Base-by-base conservation (phyloP, 53 echinoderm and acorn worm species). In the Hippasteria phrygiana region DNA sequence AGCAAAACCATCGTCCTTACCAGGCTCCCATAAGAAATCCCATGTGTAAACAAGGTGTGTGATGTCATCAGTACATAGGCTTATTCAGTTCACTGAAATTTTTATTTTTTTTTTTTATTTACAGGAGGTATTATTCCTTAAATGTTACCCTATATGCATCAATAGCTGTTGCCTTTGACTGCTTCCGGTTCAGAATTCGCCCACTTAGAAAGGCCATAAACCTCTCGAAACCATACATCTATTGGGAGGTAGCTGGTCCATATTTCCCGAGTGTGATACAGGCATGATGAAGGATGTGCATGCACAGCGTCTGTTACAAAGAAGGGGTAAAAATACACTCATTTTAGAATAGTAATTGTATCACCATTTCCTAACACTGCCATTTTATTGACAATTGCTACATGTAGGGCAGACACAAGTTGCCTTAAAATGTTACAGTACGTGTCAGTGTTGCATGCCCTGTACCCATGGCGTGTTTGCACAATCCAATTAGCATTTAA, bases 141-240 rank as follows among this genome's bases (percentile, higher is more conserved):
- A n/a, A n/a, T 40, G 13, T 50, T 75, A 75, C 76, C 33, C 76
- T 75, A 26, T 75, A 75, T 28, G 76, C 76, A 14, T 75, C 76
- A 14, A 75, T 75, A 8, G 76, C 76, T 26, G 43, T 33, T 43
- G 76, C 76, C 33, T 48, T 37, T 50, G 76, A 51, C 76, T 75
- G 28, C 50, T 29, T 43, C 46, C 32, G 32, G 51, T 75, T 75
- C 14, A 75, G 48, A 28, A 75, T 75, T 48, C 48, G 26, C 7
- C 76, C 76, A 50, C 50, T 32, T 5, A 75, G 46, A 33, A 75
- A 75, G 14, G 76, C 7, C 76, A 75, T 75, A 51, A 75, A 75
- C 27, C 76, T 47, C 53, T 75, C 76, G 24, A 75, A 75, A 11
- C 76, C 76, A 29, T 29, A 75, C 76, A 75, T 75, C 50, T 37